Conservation (phyloP, 2,113 vertebrate species). For the Rhegmatorhina hoffmannsi region DNA sequence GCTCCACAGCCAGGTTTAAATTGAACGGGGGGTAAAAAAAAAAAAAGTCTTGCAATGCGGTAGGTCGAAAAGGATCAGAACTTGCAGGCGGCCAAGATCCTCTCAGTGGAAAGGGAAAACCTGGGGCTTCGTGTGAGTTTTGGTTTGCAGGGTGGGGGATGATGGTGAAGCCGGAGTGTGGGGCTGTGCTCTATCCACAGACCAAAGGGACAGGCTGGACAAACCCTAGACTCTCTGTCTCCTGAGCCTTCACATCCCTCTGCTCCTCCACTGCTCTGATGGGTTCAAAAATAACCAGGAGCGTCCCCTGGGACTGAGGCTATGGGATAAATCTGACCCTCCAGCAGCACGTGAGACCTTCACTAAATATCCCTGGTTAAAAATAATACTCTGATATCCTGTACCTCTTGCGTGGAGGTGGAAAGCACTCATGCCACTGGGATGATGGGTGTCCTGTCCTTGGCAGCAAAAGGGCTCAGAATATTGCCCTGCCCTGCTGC, state of each 20-base stretch:
- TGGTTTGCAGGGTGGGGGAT: neutral
- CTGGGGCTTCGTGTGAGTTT: neutral
- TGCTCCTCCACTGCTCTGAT: neutral
- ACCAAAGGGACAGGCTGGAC: neutral
- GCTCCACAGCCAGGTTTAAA: neutral
- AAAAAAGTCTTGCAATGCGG: neutral
- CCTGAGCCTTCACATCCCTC: neutral
- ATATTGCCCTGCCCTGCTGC: neutral
- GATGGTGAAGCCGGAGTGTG: accelerated
- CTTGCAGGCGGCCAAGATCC: neutral
- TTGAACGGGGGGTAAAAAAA: neutral
- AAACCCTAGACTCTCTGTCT: neutral
- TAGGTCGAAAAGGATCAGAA: neutral
- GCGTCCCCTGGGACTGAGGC: neutral
- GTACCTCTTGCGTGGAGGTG: neutral
- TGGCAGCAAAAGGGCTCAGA: neutral
- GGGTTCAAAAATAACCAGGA: neutral
- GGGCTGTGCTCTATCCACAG: neutral
- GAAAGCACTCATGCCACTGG: neutral
- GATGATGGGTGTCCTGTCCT: accelerated
- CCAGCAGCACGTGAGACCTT: neutral
- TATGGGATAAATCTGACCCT: conserved; percentile 29
- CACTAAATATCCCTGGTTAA: neutral
- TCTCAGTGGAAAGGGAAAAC: neutral
- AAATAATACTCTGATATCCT: neutral